A percentile compares a stretch with the other conserved stretches of the same genome.
These are phyloP conservation scores for Troides helena DNA, from an alignment of 2,888 invertebrate genomes.

Conservation along the genomic window DNA sequence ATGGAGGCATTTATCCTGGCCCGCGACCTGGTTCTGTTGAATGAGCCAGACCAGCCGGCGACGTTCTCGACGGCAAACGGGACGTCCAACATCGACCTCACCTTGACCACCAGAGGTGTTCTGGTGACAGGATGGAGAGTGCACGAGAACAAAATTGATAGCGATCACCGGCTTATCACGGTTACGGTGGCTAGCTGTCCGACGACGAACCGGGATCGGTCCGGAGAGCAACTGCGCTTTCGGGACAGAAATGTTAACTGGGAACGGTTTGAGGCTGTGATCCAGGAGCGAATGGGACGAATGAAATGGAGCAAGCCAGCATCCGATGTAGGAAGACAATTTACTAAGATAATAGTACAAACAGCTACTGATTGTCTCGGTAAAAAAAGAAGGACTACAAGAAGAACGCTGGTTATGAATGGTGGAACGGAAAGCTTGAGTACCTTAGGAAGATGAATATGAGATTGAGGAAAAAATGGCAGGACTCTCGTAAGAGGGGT, in stretches of 20 bases:
- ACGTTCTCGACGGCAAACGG: too few relatives aligned
- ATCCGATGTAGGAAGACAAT: not conserved
- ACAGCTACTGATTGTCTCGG: not conserved
- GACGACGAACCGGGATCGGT: not conserved
- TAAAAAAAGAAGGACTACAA: not conserved
- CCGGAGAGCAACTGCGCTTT: not conserved
- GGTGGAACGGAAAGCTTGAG: not conserved
- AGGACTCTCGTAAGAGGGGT: too few relatives aligned
- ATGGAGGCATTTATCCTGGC: too few relatives aligned
- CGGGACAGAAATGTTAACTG: conserved; percentile 15
- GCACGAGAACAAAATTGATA: too few relatives aligned
- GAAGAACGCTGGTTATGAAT: not conserved
- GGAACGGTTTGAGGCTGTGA: not conserved
- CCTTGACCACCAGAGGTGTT: too few relatives aligned
- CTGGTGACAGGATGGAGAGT: too few relatives aligned
- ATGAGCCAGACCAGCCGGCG: too few relatives aligned
- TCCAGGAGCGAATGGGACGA: conserved; percentile 8
- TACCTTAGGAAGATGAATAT: not conserved
- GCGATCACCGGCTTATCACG: too few relatives aligned
- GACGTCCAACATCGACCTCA: too few relatives aligned
- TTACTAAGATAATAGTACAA: not conserved
- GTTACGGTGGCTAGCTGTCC: not conserved
- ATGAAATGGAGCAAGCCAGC: not conserved
- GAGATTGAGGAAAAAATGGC: too few relatives aligned
- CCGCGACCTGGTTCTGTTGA: too few relatives aligned